A percentile compares a stretch with the other conserved stretches of the same genome.
phyloP scores from a whole-genome alignment of 2,797 vertebrate genomes.

The Craterocephalus amniculus region DNA sequence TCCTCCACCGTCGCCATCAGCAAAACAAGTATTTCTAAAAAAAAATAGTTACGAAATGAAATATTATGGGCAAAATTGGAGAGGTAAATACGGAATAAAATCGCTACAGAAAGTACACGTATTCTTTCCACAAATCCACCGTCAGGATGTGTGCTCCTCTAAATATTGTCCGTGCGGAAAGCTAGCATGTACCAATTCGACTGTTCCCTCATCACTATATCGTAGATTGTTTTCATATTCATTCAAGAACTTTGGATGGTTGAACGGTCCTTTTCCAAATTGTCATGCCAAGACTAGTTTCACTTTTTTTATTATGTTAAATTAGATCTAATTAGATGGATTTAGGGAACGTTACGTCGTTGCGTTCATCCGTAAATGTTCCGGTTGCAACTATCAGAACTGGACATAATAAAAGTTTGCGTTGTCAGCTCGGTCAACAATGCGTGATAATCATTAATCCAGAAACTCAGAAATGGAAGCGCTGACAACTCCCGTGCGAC shows the following conservation, averaged over 20 bases:
- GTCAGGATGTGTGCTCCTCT: slow-evolving; percentile 44
- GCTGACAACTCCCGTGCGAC: slow-evolving; percentile 76
- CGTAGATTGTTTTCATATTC: neutral
- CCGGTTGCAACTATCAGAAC: slow-evolving; percentile 29
- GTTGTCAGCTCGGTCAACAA: neutral
- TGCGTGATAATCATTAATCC: slow-evolving; percentile 43
- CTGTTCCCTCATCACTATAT: slow-evolving; percentile 23
- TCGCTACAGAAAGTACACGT: slow-evolving; percentile 76
- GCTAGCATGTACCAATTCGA: accelerated
- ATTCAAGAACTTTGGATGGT: accelerated
- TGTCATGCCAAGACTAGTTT: neutral
- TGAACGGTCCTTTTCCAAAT: neutral
- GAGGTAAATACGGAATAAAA: neutral
- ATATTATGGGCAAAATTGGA: accelerated
- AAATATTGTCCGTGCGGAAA: slow-evolving; percentile 71
- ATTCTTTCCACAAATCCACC: slow-evolving; percentile 65
- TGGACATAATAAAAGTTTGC: neutral
- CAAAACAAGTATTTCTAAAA: neutral
- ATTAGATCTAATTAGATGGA: neutral
- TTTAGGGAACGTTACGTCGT: neutral
- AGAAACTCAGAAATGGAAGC: slow-evolving; percentile 70
- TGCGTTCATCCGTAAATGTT: slow-evolving; percentile 22
- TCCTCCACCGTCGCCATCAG: slow-evolving; percentile 83
- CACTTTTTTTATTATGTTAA: neutral
- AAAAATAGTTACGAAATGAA: accelerated